These are phyloP conservation scores for Labeo catla DNA, from an alignment of 2,113 vertebrate genomes.

Conservation along the genomic window DNA sequence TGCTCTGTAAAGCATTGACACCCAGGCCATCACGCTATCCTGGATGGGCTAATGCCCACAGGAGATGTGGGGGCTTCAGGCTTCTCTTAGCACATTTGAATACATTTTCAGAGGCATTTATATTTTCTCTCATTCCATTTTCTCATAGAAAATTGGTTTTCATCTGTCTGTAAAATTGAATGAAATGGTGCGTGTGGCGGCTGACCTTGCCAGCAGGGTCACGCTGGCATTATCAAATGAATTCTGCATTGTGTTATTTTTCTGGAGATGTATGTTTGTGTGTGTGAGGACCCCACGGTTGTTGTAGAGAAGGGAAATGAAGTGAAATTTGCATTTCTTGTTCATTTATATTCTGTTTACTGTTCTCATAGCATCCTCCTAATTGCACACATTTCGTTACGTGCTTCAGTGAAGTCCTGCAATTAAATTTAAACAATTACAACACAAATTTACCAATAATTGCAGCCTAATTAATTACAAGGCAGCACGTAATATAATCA, in stretches of 20 bases:
- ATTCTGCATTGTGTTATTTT: conserved; percentile 42
- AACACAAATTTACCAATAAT: conserved; percentile 9
- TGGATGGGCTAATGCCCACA: conserved; percentile 40
- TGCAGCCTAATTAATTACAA: conserved; percentile 11
- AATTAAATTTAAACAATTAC: conserved; percentile 23
- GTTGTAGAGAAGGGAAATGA: neutral
- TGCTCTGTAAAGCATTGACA: conserved; percentile 45
- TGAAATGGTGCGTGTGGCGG: conserved; percentile 41
- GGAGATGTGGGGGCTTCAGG: conserved; percentile 22
- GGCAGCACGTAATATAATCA: conserved; percentile 31
- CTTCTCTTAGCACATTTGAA: conserved; percentile 45
- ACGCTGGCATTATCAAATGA: conserved; percentile 41
- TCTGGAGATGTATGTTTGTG: conserved; percentile 46
- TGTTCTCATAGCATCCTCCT: neutral
- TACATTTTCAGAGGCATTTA: conserved; percentile 37
- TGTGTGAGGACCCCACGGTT: neutral
- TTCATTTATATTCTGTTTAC: conserved; percentile 32
- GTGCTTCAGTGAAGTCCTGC: neutral
- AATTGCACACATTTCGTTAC: conserved; percentile 9
- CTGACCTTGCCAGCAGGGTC: conserved; percentile 19
- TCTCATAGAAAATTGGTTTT: conserved; percentile 46
- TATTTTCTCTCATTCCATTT: conserved; percentile 48
- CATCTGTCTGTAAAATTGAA: conserved; percentile 52
- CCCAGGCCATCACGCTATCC: conserved; percentile 43
- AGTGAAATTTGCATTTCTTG: neutral